These are phyloP conservation scores for Leptoclinus maculatus DNA, from an alignment of 2,797 vertebrate genomes.

Conservation along the genomic window DNA sequence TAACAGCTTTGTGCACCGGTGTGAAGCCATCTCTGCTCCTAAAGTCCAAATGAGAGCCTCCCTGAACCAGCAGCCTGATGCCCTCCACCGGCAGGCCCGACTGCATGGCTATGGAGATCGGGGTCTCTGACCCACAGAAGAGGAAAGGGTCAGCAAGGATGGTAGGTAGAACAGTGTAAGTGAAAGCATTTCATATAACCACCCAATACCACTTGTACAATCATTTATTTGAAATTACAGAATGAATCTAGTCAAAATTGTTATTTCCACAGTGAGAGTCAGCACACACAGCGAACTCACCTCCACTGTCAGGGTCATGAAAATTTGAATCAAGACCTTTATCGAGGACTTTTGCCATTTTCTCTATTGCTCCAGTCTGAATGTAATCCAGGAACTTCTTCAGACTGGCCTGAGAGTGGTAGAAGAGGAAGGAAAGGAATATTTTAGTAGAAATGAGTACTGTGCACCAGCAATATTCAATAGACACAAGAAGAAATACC, in stretches of 20 bases:
- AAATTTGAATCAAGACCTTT: conserved; percentile 96
- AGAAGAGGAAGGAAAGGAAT: conserved; percentile 4
- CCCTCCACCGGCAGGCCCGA: conserved; percentile 85
- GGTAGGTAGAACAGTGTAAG: conserved; percentile 7
- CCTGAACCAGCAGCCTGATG: conserved; percentile 89
- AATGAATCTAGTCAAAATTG: neutral
- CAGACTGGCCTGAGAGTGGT: conserved; percentile 86
- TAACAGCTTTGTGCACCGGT: conserved; percentile 89
- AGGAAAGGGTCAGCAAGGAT: neutral
- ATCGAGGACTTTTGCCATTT: conserved; percentile 90
- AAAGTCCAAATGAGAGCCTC: conserved; percentile 92
- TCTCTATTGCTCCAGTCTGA: conserved; percentile 88
- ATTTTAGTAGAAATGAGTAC: neutral
- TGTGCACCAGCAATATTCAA: neutral
- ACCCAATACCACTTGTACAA: neutral
- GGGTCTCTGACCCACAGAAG: conserved; percentile 84
- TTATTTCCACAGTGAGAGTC: neutral
- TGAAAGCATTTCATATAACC: conserved; percentile 11
- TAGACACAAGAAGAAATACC: conserved; percentile 73
- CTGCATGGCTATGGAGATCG: conserved; percentile 89
- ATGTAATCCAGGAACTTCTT: conserved; percentile 94
- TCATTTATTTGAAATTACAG: neutral
- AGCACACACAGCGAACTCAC: conserved; percentile 74
- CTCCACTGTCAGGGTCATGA: conserved; percentile 92
- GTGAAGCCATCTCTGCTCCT: conserved; percentile 90